phyloP scores from a whole-genome alignment of 2,797 vertebrate genomes.

The Platyrinchus mystaceus region DNA sequence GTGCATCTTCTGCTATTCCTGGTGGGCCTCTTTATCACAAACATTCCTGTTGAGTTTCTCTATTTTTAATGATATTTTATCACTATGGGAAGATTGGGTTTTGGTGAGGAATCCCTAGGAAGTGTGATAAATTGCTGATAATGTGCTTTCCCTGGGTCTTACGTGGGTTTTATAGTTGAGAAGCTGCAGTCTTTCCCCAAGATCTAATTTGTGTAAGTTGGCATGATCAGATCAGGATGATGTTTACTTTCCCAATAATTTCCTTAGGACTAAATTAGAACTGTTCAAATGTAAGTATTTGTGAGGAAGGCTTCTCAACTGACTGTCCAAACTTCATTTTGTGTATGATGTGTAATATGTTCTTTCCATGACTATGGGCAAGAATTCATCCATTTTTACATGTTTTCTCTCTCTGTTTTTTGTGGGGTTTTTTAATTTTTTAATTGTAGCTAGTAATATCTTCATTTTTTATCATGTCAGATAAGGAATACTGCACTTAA shows the following conservation, averaged over 20 bases:
- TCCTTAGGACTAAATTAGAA: neutral
- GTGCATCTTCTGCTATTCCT: neutral
- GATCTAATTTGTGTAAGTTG: constrained; percentile 3
- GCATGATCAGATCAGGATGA: neutral
- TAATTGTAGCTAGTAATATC: neutral
- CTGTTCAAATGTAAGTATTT: neutral
- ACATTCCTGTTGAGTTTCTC: neutral
- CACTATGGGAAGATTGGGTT: neutral
- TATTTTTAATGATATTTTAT: neutral
- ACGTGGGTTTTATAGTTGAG: neutral
- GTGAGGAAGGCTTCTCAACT: neutral
- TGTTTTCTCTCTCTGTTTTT: neutral
- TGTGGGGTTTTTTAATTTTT: too few relatives aligned
- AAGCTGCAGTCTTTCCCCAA: neutral
- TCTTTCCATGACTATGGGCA: neutral
- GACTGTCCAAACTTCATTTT: neutral
- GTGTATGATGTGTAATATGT: neutral
- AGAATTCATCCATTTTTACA: neutral
- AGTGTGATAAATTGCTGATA: neutral
- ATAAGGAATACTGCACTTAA: neutral
- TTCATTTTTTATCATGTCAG: neutral
- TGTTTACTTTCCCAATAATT: neutral
- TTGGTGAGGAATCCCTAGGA: constrained; percentile 10
- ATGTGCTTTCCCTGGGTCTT: neutral
- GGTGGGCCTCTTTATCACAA: neutral